phyloP scores from a whole-genome alignment of 2,113 vertebrate genomes.

The Saccopteryx leptura region DNA sequence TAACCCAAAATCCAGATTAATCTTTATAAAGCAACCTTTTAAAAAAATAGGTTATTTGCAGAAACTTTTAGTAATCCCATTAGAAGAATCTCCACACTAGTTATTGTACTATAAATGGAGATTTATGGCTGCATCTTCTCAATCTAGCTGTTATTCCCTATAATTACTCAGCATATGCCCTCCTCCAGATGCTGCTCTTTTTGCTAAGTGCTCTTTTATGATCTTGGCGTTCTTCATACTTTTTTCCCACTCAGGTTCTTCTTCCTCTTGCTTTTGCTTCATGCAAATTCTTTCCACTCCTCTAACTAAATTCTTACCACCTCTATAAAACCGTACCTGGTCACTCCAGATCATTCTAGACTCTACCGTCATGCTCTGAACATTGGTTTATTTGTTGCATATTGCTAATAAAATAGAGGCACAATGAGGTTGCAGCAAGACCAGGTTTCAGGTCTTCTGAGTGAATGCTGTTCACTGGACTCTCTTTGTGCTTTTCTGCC shows the following conservation, averaged over 20 bases:
- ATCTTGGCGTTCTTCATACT: not conserved
- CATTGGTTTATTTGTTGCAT: not conserved
- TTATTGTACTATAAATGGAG: not conserved
- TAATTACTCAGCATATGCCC: not conserved
- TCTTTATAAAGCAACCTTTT: not conserved
- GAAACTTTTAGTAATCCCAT: not conserved
- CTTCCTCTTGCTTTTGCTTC: slow-evolving; percentile 7
- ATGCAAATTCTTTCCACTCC: not conserved
- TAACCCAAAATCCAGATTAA: not conserved
- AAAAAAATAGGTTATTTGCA: slow-evolving; percentile 6
- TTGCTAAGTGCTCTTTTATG: not conserved
- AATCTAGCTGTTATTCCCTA: not conserved
- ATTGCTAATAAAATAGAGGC: slow-evolving; percentile 39
- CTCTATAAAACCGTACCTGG: not conserved
- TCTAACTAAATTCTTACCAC: slow-evolving; percentile 39
- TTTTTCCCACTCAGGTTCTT: not conserved
- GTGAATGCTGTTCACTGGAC: not conserved
- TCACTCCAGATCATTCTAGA: not conserved
- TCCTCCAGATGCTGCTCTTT: not conserved
- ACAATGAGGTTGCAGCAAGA: not conserved
- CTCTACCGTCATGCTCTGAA: not conserved
- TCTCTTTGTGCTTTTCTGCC: not conserved
- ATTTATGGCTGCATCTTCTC: not conserved
- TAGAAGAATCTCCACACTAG: not conserved
- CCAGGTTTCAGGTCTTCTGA: not conserved